phyloP scores from a whole-genome alignment of 1,140 invertebrate species.

The Sinella curviseta region DNA sequence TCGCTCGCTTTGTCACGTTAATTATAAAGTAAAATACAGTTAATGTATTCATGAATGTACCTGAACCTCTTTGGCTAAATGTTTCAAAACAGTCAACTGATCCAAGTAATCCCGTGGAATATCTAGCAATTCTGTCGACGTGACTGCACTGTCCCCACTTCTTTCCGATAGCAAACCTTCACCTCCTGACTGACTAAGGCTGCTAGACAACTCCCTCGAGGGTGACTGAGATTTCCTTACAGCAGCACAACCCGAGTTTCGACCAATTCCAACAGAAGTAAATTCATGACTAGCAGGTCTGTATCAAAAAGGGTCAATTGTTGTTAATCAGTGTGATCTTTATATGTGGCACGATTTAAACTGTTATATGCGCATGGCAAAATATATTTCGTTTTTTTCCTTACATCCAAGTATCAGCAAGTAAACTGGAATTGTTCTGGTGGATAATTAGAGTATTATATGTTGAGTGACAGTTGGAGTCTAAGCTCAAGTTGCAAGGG shows the following conservation, averaged over 20 bases:
- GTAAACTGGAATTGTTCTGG: constrained; percentile 49
- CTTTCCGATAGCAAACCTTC: background rate
- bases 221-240: constrained; percentile 20
- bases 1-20: background rate
- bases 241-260: constrained; percentile 23
- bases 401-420: constrained; percentile 50
- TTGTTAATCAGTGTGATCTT: too few relatives aligned
- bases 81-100: constrained; percentile 80
- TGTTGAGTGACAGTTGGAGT: constrained; percentile 49
- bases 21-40: background rate
- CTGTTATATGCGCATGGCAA: background rate
- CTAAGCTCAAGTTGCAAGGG: constrained; percentile 40
- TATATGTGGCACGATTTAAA: too few relatives aligned
- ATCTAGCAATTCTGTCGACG: constrained; percentile 70
- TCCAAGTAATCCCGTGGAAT: constrained; percentile 82
- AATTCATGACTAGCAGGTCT: constrained; percentile 50
- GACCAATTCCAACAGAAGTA: constrained; percentile 45
- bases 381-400: background rate
- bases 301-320: too few relatives aligned
- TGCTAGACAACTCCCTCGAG: background rate
- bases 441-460: constrained; percentile 54
- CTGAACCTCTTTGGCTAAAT: constrained; percentile 71
- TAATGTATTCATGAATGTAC: too few relatives aligned
- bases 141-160: constrained; percentile 31
- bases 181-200: constrained; percentile 4